A percentile compares a stretch with the other conserved stretches of the same genome.
Conservation (phyloP, 2,797 vertebrate genomes). For the Acipenser transmontanus region DNA sequence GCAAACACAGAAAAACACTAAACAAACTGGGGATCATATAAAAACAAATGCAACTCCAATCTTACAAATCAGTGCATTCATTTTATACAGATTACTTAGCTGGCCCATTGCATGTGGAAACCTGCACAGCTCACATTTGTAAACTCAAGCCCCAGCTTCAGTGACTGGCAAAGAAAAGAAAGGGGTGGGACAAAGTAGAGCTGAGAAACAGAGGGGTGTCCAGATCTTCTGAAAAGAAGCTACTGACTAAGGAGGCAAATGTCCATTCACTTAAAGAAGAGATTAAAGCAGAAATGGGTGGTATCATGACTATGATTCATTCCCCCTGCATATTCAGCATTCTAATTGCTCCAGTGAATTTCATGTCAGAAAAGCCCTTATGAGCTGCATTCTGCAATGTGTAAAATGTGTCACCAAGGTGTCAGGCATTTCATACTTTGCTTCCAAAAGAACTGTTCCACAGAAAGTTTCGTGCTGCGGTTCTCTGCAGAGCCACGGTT, state of each 20-base stretch:
- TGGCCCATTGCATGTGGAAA: background rate
- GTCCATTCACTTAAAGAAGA: constrained; percentile 7
- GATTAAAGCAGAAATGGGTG: constrained; percentile 31
- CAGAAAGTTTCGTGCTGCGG: background rate
- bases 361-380: constrained; percentile 33
- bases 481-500: background rate
- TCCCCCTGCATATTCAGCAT: constrained; percentile 46
- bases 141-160: background rate
- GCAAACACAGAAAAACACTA: no score
- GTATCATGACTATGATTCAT: constrained; percentile 40
- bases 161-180: no score
- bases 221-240: constrained; percentile 6
- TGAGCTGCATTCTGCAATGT: constrained; percentile 50
- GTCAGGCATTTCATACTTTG: constrained; percentile 91
- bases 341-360: constrained; percentile 30
- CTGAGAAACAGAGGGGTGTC: background rate
- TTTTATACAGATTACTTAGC: no score
- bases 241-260: background rate
- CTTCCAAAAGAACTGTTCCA: constrained; percentile 63
- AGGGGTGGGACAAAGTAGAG: background rate
- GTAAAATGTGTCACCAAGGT: constrained; percentile 75
- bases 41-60: no score
- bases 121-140: background rate
- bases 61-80: no score
- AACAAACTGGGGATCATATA: no score